Conservation (phyloP, 2,797 vertebrate species). For the Lophura swinhoii region DNA sequence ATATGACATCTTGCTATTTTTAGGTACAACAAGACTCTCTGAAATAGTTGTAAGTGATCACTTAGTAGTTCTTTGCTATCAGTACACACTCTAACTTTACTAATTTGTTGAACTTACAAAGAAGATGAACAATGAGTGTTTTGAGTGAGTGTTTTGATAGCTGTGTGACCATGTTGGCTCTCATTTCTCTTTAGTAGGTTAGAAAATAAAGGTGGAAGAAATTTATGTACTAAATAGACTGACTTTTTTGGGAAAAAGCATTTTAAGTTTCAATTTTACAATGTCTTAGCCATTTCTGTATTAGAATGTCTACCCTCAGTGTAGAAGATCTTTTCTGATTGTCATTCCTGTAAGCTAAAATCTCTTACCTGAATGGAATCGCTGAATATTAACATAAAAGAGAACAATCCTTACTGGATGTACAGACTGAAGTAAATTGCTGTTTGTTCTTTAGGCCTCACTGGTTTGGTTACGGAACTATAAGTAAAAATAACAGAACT, state of each 20-base stretch:
- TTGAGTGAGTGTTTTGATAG: background rate
- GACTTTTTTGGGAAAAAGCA: background rate
- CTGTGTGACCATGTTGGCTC: background rate
- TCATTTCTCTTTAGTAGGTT: background rate
- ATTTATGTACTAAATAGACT: background rate
- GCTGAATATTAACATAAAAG: background rate
- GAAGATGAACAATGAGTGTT: background rate
- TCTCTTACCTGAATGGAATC: background rate
- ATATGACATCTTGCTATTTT: background rate
- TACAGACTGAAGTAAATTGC: background rate
- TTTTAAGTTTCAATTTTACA: background rate
- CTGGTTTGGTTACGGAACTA: background rate
- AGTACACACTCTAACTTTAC: background rate
- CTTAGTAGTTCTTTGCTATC: background rate
- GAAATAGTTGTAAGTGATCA: background rate
- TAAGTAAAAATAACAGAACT: background rate
- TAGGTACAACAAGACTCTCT: background rate
- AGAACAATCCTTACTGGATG: background rate
- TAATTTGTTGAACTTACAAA: background rate
- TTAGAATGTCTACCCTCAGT: background rate
- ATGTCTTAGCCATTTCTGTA: background rate
- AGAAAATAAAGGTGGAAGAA: background rate
- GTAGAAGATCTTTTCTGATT: background rate
- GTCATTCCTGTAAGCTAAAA: background rate
- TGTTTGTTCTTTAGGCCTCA: background rate